A percentile compares a stretch with the other conserved stretches of the same genome.
Evolutionary conservation across 2,113 vertebrate genomes (phyloP).

Genomic region (Oriolus oriolus): DNA sequence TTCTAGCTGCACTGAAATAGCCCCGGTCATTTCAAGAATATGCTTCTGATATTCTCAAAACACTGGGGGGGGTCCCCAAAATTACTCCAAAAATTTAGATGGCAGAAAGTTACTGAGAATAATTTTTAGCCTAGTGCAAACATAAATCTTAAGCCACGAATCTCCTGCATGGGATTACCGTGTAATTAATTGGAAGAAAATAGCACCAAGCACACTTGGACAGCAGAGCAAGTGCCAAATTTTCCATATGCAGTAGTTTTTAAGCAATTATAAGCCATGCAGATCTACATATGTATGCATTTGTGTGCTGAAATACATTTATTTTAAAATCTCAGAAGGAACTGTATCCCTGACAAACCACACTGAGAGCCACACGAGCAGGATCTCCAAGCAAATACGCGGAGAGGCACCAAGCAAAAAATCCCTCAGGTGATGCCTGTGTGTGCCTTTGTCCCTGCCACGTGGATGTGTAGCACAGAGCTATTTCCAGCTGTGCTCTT

Average conservation of each 20-base stretch:
- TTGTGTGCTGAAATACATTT: not conserved
- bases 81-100: not conserved
- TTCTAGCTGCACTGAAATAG: not conserved
- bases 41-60: not conserved
- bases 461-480: not conserved
- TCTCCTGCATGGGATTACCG: not conserved
- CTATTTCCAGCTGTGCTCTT: not conserved
- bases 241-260: not conserved
- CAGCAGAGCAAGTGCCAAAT: not conserved
- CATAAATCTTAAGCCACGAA: not conserved
- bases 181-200: constrained; percentile 28
- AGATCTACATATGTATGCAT: not conserved
- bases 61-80: not conserved
- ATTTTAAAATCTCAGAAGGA: not conserved
- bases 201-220: not conserved
- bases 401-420: not conserved
- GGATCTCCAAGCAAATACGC: not conserved
- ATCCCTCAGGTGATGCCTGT: not conserved
- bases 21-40: not conserved
- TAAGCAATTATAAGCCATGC: not conserved
- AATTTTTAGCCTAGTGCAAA: not conserved
- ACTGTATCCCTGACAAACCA: not conserved
- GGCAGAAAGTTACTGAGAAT: not conserved
- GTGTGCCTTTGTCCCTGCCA: not conserved
- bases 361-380: not conserved